phyloP scores from a whole-genome alignment of 2,113 vertebrate species.

The Brevimyrus niger region DNA sequence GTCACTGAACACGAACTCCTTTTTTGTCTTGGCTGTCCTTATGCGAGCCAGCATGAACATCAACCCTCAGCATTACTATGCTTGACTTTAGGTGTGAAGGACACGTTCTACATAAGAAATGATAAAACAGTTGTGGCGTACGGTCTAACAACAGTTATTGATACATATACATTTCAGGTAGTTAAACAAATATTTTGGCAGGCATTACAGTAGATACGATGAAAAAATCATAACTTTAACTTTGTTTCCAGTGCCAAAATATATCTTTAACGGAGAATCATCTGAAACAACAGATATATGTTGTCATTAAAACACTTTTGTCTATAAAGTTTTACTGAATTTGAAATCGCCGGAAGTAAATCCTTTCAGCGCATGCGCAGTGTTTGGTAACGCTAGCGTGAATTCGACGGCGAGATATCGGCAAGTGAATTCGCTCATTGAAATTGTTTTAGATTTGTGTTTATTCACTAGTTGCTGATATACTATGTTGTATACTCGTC shows the following conservation, averaged over 20 bases:
- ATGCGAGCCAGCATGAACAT: not conserved
- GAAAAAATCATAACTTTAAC: not conserved
- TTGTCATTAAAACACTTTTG: not conserved
- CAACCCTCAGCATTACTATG: not conserved
- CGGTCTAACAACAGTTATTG: not conserved
- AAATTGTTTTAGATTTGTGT: not conserved
- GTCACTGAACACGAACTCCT: not conserved
- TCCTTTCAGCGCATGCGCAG: constrained; percentile 33
- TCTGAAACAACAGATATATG: not conserved
- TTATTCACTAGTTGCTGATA: not conserved
- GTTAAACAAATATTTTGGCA: not conserved
- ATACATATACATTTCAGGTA: not conserved
- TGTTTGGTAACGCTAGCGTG: constrained; percentile 24
- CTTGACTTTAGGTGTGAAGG: not conserved
- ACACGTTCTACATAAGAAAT: not conserved
- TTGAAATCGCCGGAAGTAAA: constrained; percentile 18
- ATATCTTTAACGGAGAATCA: not conserved
- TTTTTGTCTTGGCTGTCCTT: not conserved
- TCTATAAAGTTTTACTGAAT: constrained; percentile 34
- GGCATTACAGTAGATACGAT: not conserved
- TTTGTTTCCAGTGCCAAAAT: not conserved
- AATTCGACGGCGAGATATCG: constrained; percentile 28
- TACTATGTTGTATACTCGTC: not conserved
- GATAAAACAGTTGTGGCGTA: not conserved
- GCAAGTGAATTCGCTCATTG: constrained; percentile 30